Percentiles rank a stretch among this genome's conserved stretches.
These are phyloP conservation scores for Campoletis raptor DNA, from an alignment of 2,888 invertebrate species.

Conservation along the genomic window DNA sequence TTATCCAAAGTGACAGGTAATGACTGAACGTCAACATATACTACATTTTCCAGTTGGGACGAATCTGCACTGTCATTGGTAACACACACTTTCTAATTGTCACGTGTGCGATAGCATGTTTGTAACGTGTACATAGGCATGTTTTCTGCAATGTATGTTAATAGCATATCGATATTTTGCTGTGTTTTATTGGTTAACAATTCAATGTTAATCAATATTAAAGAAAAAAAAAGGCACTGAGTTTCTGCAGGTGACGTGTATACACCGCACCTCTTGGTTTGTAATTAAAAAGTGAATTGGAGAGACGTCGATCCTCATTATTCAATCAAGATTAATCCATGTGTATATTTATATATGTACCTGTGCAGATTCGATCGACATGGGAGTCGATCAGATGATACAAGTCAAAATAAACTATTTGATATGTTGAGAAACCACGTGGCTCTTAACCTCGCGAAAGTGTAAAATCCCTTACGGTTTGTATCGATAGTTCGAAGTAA, in stretches of 20 bases:
- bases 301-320: neutral
- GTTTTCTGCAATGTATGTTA: neutral
- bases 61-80: neutral
- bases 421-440: slow-evolving; percentile 46
- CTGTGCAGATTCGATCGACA: slow-evolving; percentile 43
- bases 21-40: neutral
- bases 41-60: neutral
- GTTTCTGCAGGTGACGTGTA: neutral
- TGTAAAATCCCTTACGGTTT: neutral
- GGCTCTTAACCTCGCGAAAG: neutral
- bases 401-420: slow-evolving; percentile 10
- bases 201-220: neutral
- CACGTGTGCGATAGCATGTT: neutral
- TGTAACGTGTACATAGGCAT: neutral
- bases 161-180: too few relatives aligned
- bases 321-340: neutral
- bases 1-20: neutral
- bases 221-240: neutral
- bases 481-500: slow-evolving; percentile 36
- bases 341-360: slow-evolving; percentile 27
- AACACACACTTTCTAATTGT: neutral
- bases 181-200: neutral
- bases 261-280: neutral
- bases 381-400: slow-evolving; percentile 36
- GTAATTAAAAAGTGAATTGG: neutral